Percentiles rank a stretch among this genome's conserved stretches.
Conservation (phyloP, 2,888 invertebrate species). For the Scaptomyza tumidula region DNA sequence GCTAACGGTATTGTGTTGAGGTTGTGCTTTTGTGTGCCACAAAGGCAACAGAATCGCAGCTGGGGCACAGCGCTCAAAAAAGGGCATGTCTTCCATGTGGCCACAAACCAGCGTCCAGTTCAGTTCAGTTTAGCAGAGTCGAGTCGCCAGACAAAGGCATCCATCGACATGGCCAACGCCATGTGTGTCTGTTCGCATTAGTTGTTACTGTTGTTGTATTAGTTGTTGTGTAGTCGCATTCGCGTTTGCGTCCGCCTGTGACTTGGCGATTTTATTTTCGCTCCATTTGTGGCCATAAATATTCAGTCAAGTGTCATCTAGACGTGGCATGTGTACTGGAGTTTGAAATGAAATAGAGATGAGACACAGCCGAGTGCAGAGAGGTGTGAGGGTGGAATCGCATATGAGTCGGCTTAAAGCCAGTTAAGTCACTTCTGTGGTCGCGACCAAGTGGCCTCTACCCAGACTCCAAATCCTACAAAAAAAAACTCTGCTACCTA, state of each 20-base stretch:
- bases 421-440: slow-evolving; percentile 78
- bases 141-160: slow-evolving; percentile 51
- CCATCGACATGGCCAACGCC: slow-evolving; percentile 49
- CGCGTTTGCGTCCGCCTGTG: slow-evolving; percentile 61
- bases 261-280: slow-evolving; percentile 80
- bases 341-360: slow-evolving; percentile 75
- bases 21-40: slow-evolving; percentile 50
- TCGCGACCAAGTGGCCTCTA: slow-evolving; percentile 71
- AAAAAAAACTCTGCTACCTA: slow-evolving; percentile 32
- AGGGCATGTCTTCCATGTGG: slow-evolving; percentile 70
- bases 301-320: slow-evolving; percentile 79
- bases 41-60: slow-evolving; percentile 47
- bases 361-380: background rate
- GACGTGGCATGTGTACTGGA: slow-evolving; percentile 76
- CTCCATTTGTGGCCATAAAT: slow-evolving; percentile 79
- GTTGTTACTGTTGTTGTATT: slow-evolving; percentile 19
- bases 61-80: slow-evolving; percentile 68
- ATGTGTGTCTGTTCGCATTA: slow-evolving; percentile 64
- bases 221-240: slow-evolving; percentile 18
- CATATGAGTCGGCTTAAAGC: slow-evolving; percentile 67
- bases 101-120: slow-evolving; percentile 17
- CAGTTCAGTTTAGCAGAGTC: background rate
- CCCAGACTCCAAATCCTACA: slow-evolving; percentile 31
- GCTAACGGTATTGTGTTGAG: slow-evolving; percentile 63
- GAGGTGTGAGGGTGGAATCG: background rate